Evolutionary conservation across 2,797 vertebrate genomes (phyloP), one percentile per base, ranked within the genome.

Genomic region (Danio tinwini): DNA sequence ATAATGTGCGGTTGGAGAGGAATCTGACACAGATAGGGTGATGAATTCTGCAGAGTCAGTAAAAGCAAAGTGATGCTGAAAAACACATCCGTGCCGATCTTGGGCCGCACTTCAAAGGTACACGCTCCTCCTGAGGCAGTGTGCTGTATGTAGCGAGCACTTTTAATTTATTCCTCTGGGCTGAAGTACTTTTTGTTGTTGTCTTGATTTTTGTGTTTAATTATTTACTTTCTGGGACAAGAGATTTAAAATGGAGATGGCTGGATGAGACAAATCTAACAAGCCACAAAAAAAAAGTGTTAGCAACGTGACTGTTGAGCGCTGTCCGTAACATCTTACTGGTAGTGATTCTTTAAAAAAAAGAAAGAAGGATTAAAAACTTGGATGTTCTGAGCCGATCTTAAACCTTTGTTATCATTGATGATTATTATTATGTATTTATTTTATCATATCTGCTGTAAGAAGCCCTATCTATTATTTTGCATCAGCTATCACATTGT

Each of bases 41-140:
- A 56, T 6, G 17, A 71, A 74, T 77, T 74, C 53, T 72, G 79
- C 82, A 76, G 71, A 69, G 64, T 82, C 80, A 82, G 83, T 69
- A 61, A 69, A 76, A 69, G 50, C 10, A 68, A 80, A 81, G 49
- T 49, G 9, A 58, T 62, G 71, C 73, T 69, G 21, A 81, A 82
- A 81, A 58, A 65, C 67, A 59, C 58, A 61, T 50, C 42, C 37
- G 65, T 70, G 71, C 39, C 50, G 59, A 81, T 83, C 47, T 79
- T 59, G 65, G 58, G 77, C 76, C 68, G 45, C 56, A 71, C 79
- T 81, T 83, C 59, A 73, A 81, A 74, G 17, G 17, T 67, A 53
- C 68, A 68, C 55, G 53, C 61, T 63, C 75, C 74, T 73, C 74
- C 53, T 14, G n/a, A 78, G 74, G 65, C 40, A 61, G n/a, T 44